A percentile compares a stretch with the other conserved stretches of the same genome.
These are phyloP conservation scores for Carcinoscorpius rotundicauda DNA, from an alignment of 1,140 invertebrate species.

Conservation along the genomic window DNA sequence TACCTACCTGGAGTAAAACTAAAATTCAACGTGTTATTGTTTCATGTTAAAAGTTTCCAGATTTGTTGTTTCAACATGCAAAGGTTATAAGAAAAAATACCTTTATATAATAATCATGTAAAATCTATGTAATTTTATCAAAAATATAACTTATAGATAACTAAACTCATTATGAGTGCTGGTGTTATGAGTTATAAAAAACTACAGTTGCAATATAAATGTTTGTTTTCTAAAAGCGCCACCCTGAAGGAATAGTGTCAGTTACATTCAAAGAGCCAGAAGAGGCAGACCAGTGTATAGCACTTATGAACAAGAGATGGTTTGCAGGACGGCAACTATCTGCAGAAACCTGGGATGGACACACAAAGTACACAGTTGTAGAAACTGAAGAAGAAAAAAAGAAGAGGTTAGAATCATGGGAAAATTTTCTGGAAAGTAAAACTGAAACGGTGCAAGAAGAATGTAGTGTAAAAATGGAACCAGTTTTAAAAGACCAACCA, in stretches of 20 bases:
- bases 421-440: conserved; percentile 54
- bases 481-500: too few species aligned
- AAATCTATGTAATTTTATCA: too few species aligned
- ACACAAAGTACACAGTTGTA: conserved; percentile 79
- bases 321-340: conserved; percentile 72
- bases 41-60: too few species aligned
- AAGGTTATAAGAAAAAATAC: too few species aligned
- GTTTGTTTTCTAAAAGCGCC: conserved; percentile 45
- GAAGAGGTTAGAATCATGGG: conserved; percentile 73
- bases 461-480: too few species aligned
- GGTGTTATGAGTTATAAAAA: not conserved
- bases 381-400: conserved; percentile 83
- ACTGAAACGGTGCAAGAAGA: too few species aligned
- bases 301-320: conserved; percentile 79
- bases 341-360: conserved; percentile 89
- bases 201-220: not conserved
- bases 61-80: too few species aligned
- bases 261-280: conserved; percentile 81
- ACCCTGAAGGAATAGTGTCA: conserved; percentile 88
- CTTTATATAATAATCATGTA: too few species aligned
- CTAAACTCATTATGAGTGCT: too few species aligned
- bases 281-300: conserved; percentile 78
- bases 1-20: too few species aligned
- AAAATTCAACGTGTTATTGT: too few species aligned
- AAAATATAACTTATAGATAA: too few species aligned